Evolutionary conservation across 2,113 vertebrate species (phyloP).

Genomic region (Ariopsis seemanni): DNA sequence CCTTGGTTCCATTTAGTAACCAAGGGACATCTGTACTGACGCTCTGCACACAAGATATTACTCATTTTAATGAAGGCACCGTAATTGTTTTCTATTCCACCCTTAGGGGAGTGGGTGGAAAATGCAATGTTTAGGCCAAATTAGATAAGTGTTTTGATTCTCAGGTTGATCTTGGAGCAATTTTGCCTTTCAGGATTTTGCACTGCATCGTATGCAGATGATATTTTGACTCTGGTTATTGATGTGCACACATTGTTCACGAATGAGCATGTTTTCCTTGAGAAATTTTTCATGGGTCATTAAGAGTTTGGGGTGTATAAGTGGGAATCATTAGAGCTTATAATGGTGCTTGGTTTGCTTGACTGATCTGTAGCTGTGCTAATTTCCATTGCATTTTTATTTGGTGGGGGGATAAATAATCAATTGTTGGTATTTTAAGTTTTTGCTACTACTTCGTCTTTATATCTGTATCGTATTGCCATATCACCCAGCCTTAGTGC

Average conservation of each 20-base stretch:
- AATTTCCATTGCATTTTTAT: slow-evolving; percentile 15
- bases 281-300: too few species aligned
- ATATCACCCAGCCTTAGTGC: background rate
- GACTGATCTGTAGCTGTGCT: background rate
- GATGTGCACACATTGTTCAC: background rate
- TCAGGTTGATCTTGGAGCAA: slow-evolving; percentile 26
- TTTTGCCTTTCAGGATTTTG: slow-evolving; percentile 4
- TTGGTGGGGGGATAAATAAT: background rate
- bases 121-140: slow-evolving; percentile 66
- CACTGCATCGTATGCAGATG: too few species aligned
- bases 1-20: slow-evolving; percentile 73
- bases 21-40: slow-evolving; percentile 69
- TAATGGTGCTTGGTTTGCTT: background rate
- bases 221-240: background rate
- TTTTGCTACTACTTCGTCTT: background rate
- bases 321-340: slow-evolving; percentile 4
- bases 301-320: background rate
- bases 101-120: slow-evolving; percentile 48
- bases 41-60: slow-evolving; percentile 65
- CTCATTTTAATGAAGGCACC: slow-evolving; percentile 71
- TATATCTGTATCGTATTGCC: background rate
- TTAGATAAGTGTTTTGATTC: slow-evolving; percentile 51
- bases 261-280: background rate
- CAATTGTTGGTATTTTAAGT: background rate
- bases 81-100: slow-evolving; percentile 66